Evolutionary conservation across 2,797 vertebrate species (phyloP).

Genomic region (Acridotheres tristis): DNA sequence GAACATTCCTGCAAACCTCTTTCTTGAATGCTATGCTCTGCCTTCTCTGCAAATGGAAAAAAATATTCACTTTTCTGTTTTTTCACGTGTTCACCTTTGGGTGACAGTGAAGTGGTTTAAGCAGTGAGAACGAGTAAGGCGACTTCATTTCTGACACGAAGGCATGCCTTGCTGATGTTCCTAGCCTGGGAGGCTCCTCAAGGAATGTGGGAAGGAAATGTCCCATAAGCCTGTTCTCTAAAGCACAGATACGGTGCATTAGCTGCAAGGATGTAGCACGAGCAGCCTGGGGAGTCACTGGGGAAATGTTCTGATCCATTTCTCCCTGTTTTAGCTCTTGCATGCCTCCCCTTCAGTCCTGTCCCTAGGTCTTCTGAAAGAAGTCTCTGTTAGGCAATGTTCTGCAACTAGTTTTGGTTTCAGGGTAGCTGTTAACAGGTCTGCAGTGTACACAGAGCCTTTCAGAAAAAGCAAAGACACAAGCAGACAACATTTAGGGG

Average conservation of each 20-base stretch:
- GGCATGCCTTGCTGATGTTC: neutral
- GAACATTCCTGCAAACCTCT: neutral
- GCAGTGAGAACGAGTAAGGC: neutral
- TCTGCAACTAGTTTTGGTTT: neutral
- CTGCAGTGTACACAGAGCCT: neutral
- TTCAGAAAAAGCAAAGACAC: neutral
- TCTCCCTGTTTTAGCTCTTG: neutral
- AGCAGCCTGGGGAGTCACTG: neutral
- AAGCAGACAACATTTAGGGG: neutral
- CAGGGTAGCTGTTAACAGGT: neutral
- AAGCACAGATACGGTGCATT: neutral
- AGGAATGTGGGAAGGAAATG: neutral
- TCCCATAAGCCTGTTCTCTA: fast-evolving
- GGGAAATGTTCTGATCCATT: neutral
- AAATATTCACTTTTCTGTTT: neutral
- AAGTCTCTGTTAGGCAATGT: neutral
- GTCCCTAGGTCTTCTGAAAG: neutral
- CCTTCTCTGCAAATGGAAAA: neutral
- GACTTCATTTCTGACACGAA: neutral
- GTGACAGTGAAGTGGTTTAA: neutral
- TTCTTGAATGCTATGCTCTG: neutral
- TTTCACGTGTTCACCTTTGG: neutral
- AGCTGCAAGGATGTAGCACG: neutral
- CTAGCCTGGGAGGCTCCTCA: neutral
- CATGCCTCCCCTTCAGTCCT: neutral